Base-by-base conservation (phyloP, 2,888 invertebrate species). In the Pilophorus perplexus region DNA sequence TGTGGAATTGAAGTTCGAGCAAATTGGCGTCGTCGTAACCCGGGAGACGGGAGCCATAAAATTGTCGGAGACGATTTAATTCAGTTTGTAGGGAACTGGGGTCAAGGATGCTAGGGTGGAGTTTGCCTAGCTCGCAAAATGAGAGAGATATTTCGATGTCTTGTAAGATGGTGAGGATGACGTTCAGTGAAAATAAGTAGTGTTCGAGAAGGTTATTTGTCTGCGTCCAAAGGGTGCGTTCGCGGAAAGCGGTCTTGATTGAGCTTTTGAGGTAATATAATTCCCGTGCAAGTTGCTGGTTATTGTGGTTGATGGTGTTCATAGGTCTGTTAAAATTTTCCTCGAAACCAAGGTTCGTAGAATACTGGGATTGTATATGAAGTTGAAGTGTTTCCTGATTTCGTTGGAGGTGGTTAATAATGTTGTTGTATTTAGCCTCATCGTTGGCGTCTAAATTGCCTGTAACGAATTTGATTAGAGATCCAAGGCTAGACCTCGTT, bases 31-130 rank as follows among this genome's bases (percentile, higher is more conserved):
- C 10, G 8, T 33, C 8, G 33, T 8, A 33, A 33, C 10, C 10
- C 33, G 33, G 33, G 33, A 33, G 8, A 8, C 10, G 6, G 33
- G 6, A 8, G 12, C 33, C 10, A 33, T 33, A 33, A 33, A 8
- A 33, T 6, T 33, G 6, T 33, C 10, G 6, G 33, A 33, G 12
- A 10, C 33, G 33, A 33, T 33, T 33, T 33, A 33, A 33, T 33
- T 33, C n/a, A n/a, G n/a, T n/a, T n/a, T n/a, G n/a, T n/a, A n/a
- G n/a, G n/a, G n/a, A n/a, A n/a, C 16, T 14, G 2, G 52, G 52
- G 12, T 23, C 25, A n/a, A 50, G 22, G 23, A 50, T 50, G 52
- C 52, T 50, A 3, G 52, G 52, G 18, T 50, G 52, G 12, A 50
- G n/a, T 3, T 2, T 50, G 8, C 23, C 52, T 10, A 50, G 22